Evolutionary conservation across 2,113 vertebrate species (phyloP).

Genomic region (Mormyrus lacerda): DNA sequence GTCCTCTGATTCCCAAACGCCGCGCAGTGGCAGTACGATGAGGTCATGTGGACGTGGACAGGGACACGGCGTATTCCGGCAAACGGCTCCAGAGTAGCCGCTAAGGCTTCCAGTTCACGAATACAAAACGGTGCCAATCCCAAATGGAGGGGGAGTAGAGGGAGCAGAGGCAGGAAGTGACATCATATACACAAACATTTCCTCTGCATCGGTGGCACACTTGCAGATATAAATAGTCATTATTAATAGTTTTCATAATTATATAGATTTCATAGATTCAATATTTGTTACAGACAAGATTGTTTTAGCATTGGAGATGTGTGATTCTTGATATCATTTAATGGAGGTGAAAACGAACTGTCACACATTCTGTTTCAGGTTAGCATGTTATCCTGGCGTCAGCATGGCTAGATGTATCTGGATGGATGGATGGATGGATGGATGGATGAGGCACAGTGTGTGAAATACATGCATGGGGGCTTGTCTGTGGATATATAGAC

Average conservation of each 20-base stretch:
- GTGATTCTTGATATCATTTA: background rate
- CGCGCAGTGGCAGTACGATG: constrained; percentile 28
- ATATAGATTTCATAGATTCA: background rate
- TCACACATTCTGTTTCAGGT: background rate
- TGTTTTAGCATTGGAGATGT: background rate
- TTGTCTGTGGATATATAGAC: background rate
- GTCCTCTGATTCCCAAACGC: constrained; percentile 32
- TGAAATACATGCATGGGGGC: background rate
- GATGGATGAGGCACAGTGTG: background rate
- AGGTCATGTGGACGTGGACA: constrained; percentile 28
- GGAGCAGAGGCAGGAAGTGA: background rate
- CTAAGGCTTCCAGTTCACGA: background rate
- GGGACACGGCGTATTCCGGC: background rate
- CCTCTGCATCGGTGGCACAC: background rate
- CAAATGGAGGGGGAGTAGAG: background rate
- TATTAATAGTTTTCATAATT: background rate
- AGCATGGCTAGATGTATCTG: background rate
- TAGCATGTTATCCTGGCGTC: background rate
- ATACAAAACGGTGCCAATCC: background rate
- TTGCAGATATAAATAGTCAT: background rate
- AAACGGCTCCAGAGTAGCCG: background rate
- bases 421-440: background rate
- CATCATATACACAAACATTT: background rate
- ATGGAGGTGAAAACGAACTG: background rate
- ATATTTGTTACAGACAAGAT: background rate